Evolutionary conservation across 2,888 invertebrate genomes (phyloP), one percentile per base, ranked within the genome.

Genomic region (Eilema caniola): DNA sequence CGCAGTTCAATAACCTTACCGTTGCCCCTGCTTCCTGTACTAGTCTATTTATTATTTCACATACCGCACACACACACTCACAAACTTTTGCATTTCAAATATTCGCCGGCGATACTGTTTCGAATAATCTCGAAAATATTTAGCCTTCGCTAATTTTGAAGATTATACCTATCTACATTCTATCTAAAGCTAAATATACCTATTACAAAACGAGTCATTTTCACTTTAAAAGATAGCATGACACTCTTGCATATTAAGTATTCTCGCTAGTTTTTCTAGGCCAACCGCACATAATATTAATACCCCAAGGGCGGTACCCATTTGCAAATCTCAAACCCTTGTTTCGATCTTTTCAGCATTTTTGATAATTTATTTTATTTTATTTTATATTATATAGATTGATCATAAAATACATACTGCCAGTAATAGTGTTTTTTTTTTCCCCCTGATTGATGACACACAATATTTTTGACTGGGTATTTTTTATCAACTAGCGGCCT

Each of bases 221-320:
- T 20, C 16, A 20, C n/a, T 53, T 53, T 53, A 53, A n/a, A n/a
- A 53, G n/a, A 53, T 10, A 2, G 14, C 41, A 41, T 37, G 62
- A 14, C 62, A 33, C 23, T 33, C 61, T 62, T 23, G 33, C 33
- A 33, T 62, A 33, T 62, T 62, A 62, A 33, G n/a, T 33, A 62
- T 7, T 47, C 20, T 47, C 20, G 20, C 16, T 41, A 41, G 47
- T 5, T 47, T 47, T 20, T 47, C 7, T 47, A 20, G 20, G 20
- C 33, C 33, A 37, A 37, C 11, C 33, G 11, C 12, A 12, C 12
- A 2, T 5, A n/a, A n/a, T n/a, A n/a, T n/a, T n/a, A n/a, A n/a
- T n/a, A n/a, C n/a, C n/a, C n/a, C n/a, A n/a, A n/a, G n/a, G n/a
- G n/a, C n/a, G n/a, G n/a, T n/a, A n/a, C n/a, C n/a, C n/a, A n/a